phyloP scores from a whole-genome alignment of 2,113 vertebrate species.

The Nerophis ophidion region DNA sequence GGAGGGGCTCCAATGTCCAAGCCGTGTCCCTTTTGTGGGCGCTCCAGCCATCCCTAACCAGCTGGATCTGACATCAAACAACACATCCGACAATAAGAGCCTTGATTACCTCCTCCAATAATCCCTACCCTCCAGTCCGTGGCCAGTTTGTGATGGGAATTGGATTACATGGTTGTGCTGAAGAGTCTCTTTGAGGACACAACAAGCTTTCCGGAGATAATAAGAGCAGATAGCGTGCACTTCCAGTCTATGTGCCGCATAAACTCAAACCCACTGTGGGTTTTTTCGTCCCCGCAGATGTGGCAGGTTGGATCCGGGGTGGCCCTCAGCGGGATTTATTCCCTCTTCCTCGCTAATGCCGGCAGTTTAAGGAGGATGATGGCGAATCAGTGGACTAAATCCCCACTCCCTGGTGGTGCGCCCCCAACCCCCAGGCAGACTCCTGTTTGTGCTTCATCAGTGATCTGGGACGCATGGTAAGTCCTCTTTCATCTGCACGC shows the following conservation, averaged over 20 bases:
- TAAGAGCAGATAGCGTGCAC: conserved; percentile 24
- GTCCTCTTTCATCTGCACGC: conserved; percentile 60
- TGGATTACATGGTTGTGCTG: conserved; percentile 45
- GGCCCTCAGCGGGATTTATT: conserved; percentile 42
- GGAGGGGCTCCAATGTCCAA: too few relatives aligned
- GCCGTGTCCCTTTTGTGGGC: too few relatives aligned
- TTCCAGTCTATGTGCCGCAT: conserved; percentile 5
- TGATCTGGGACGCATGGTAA: conserved; percentile 60
- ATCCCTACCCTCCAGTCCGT: conserved; percentile 37
- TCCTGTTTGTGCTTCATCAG: conserved; percentile 65
- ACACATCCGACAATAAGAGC: conserved; percentile 14
- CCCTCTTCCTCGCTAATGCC: conserved; percentile 27
- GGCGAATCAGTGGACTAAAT: conserved; percentile 53
- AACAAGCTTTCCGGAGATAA: conserved; percentile 44
- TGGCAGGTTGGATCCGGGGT: conserved; percentile 33
- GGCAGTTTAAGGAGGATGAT: conserved; percentile 44
- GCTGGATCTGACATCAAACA: conserved; percentile 12
- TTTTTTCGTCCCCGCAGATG: conserved; percentile 14
- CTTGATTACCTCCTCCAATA: neutral
- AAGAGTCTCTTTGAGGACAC: conserved; percentile 32
- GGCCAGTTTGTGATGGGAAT: conserved; percentile 48
- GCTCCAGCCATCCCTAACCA: neutral
- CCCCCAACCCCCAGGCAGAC: conserved; percentile 50
- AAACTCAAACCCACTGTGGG: conserved; percentile 21
- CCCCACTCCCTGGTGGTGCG: conserved; percentile 37